Percentiles rank a stretch among this genome's conserved stretches.
These are phyloP conservation scores for Hypomecis punctinalis DNA, from an alignment of 2,888 invertebrate genomes.

Conservation along the genomic window DNA sequence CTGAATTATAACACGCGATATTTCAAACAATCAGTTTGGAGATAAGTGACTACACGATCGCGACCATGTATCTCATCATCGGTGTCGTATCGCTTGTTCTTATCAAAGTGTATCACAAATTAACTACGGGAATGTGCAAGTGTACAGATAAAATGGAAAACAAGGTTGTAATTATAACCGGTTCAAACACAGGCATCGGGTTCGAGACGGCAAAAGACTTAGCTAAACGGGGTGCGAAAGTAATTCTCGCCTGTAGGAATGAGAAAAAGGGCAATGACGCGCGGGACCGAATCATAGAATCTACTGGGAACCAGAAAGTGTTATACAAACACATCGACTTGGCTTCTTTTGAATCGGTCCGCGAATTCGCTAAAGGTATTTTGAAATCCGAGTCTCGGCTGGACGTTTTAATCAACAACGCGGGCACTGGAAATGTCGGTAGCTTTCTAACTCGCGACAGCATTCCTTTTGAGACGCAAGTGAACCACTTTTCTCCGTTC, in stretches of 20 bases:
- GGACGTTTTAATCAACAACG: slow-evolving; percentile 93
- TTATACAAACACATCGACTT: slow-evolving; percentile 89
- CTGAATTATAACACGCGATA: neutral
- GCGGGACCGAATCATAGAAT: slow-evolving; percentile 86
- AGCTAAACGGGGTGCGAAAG: slow-evolving; percentile 78
- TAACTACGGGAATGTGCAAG: slow-evolving; percentile 47
- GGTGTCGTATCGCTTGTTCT: slow-evolving; percentile 31
- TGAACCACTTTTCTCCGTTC: slow-evolving; percentile 96
- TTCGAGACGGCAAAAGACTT: slow-evolving; percentile 63
- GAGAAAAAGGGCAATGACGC: slow-evolving; percentile 55
- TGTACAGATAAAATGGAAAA: slow-evolving; percentile 48
- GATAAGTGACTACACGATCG: neutral
- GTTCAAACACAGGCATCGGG: slow-evolving; percentile 65
- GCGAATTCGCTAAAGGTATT: slow-evolving; percentile 91
- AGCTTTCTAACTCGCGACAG: slow-evolving; percentile 90
- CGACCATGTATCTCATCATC: slow-evolving; percentile 39
- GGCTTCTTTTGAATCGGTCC: slow-evolving; percentile 88
- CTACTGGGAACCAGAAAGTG: slow-evolving; percentile 87
- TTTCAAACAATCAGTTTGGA: neutral
- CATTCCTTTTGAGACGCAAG: slow-evolving; percentile 93
- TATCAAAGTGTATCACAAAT: slow-evolving; percentile 47
- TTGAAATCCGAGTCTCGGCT: slow-evolving; percentile 87
- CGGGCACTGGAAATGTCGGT: slow-evolving; percentile 89
- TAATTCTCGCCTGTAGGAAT: slow-evolving; percentile 83
- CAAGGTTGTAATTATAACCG: slow-evolving; percentile 67